A percentile compares a stretch with the other conserved stretches of the same genome.
Evolutionary conservation across 2,888 invertebrate genomes (phyloP).

Genomic region (Baronia brevicornis): DNA sequence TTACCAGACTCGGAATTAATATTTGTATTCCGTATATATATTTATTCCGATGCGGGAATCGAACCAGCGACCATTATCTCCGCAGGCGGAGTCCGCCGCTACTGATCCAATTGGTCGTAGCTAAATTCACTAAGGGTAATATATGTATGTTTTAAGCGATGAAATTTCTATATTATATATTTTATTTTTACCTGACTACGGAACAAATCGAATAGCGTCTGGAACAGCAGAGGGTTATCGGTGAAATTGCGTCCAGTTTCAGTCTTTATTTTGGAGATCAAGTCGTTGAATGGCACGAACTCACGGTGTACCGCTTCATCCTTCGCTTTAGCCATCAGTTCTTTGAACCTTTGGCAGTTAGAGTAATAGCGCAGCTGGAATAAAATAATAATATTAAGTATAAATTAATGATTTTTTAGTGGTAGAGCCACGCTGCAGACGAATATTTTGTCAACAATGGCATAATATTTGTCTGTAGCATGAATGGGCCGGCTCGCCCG

Average conservation of each 20-base stretch:
- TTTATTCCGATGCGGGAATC: too few relatives aligned
- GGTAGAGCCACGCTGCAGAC: conserved; percentile 1
- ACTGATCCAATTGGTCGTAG: too few relatives aligned
- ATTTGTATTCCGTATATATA: too few relatives aligned
- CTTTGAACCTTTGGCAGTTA: conserved; percentile 48
- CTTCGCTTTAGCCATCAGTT: conserved; percentile 45
- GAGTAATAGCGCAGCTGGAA: conserved; percentile 61
- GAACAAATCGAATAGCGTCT: conserved; percentile 50
- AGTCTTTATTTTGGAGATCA: conserved; percentile 37
- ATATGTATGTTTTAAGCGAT: background rate
- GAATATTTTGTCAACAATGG: too few relatives aligned
- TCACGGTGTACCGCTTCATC: conserved; percentile 37
- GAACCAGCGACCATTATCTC: too few relatives aligned
- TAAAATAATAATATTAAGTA: conserved; percentile 5
- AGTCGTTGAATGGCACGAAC: conserved; percentile 43
- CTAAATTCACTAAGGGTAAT: background rate
- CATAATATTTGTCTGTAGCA: too few relatives aligned
- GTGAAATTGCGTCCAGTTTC: conserved; percentile 56
- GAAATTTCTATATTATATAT: background rate
- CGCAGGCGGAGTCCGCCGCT: too few relatives aligned
- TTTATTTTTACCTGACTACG: conserved; percentile 43
- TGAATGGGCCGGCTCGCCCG: too few relatives aligned
- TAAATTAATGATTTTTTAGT: background rate
- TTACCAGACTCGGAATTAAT: too few relatives aligned
- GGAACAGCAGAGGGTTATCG: conserved; percentile 47